Percentiles rank a stretch among this genome's conserved stretches.
Conservation (phyloP, 2,888 invertebrate species). For the Liposcelis brunnea region DNA sequence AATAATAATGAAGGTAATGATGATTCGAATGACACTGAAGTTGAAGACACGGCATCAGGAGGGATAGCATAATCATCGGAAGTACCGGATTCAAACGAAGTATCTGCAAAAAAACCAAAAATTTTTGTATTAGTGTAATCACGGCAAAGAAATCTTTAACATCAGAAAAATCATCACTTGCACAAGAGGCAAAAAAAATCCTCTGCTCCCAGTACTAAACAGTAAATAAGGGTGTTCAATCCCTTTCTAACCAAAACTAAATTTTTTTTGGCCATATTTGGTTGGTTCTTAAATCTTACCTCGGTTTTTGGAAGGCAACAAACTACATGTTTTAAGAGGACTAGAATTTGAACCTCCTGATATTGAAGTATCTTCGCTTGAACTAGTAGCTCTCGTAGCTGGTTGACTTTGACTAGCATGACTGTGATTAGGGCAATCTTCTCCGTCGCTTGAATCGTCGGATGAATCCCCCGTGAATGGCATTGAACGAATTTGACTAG, state of each 20-base stretch:
- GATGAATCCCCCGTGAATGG: slow-evolving; percentile 91
- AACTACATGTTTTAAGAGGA: slow-evolving; percentile 68
- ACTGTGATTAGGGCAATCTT: slow-evolving; percentile 40
- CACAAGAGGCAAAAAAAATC: neutral
- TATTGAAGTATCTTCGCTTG: slow-evolving; percentile 33
- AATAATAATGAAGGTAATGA: slow-evolving; percentile 48
- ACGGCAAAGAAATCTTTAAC: no score
- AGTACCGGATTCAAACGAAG: slow-evolving; percentile 82
- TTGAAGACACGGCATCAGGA: slow-evolving; percentile 77
- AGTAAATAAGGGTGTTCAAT: no score
- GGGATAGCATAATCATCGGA: slow-evolving; percentile 95
- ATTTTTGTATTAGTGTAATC: no score
- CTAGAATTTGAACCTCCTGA: slow-evolving; percentile 51
- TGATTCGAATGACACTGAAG: slow-evolving; percentile 59
- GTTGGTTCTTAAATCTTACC: no score
- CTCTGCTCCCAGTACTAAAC: neutral
- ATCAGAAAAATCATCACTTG: slow-evolving; percentile 1
- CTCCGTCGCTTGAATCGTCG: slow-evolving; percentile 87
- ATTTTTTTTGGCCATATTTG: no score
- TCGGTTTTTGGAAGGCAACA: slow-evolving; percentile 65
- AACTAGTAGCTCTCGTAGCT: slow-evolving; percentile 16
- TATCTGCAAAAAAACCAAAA: slow-evolving; percentile 41
- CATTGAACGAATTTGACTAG: slow-evolving; percentile 89
- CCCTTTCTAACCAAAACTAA: no score
- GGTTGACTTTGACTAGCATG: slow-evolving; percentile 9